Evolutionary conservation across 1,140 invertebrate species (phyloP), one percentile per base, ranked within the genome.

Genomic region (Sitobion miscanthi): DNA sequence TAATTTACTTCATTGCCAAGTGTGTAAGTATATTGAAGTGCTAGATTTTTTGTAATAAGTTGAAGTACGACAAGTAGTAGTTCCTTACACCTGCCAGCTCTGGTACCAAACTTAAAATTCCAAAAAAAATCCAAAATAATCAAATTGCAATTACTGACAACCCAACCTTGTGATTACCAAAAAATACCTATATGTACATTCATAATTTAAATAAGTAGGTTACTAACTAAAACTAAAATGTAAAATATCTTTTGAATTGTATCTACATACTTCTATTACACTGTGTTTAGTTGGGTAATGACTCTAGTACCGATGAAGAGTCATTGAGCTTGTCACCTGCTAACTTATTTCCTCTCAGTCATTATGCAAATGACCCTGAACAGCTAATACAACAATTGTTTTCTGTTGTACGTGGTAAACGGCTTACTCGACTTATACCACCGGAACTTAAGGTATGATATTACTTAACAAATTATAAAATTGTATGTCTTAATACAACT

Each of bases 331-430:
- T 94, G 5, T 69, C 85, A 4, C 25, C 62, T 82, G 93, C 94
- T 92, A 93, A 94, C 94, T 57, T 95, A 42, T 94, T 94, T 88
- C 94, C 95, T 25, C 94, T 95, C 62, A 87, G 94, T 69, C 93
- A 95, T 92, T 95, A 95, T 92, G 91, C 94, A 11, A 93, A 94
- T 88, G 94, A 95, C 83, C 94, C 94, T 90, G 94, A 94, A 93
- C 94, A 94, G 86, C 94, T 95, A 94, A 94, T 94, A 35, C 91
- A 94, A 54, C 94, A 95, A 93, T 94, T 95, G 94, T 95, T 95
- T 94, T 93, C 94, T 77, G 91, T 94, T 69, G 94, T 95, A 77
- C 94, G 93, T 69, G 94, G 94, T 54, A 89, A 93, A 35, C 94
- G 94, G 89, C 90, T 95, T 38, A 91, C 94, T 93, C 94, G 94